These are phyloP conservation scores for Drosophila prosaltans DNA, from an alignment of 1,140 invertebrate species.

Conservation along the genomic window DNA sequence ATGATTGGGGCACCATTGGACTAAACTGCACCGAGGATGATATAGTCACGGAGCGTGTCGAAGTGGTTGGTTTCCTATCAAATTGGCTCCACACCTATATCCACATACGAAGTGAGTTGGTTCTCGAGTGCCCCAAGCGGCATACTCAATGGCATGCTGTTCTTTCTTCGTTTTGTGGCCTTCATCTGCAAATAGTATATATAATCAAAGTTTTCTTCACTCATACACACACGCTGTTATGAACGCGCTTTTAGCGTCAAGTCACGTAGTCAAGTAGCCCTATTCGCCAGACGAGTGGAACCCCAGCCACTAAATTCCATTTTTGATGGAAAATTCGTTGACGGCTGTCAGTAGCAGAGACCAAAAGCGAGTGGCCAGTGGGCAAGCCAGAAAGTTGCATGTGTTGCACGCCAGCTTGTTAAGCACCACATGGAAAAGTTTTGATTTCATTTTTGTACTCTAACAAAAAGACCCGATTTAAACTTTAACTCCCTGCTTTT, in stretches of 20 bases:
- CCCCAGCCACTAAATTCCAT: background rate
- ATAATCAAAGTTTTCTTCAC: slow-evolving; percentile 54
- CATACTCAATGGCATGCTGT: slow-evolving; percentile 31
- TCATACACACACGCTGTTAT: slow-evolving; percentile 12
- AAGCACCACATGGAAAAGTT: slow-evolving; percentile 44
- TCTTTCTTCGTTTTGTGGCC: slow-evolving; percentile 35
- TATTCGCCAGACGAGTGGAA: slow-evolving; percentile 33
- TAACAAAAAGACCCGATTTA: slow-evolving; percentile 55
- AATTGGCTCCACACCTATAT: slow-evolving; percentile 69
- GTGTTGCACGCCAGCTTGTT: slow-evolving; percentile 39
- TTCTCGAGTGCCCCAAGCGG: slow-evolving; percentile 4
- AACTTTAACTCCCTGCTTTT: slow-evolving; percentile 34
- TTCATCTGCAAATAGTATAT: slow-evolving; percentile 44
- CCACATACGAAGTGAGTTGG: slow-evolving; percentile 70
- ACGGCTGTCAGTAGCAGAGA: slow-evolving; percentile 32
- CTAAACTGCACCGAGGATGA: slow-evolving; percentile 65
- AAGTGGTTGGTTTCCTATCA: slow-evolving; percentile 70
- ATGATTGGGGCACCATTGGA: slow-evolving; percentile 64
- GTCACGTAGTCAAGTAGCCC: slow-evolving; percentile 48
- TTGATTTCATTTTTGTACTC: slow-evolving; percentile 55
- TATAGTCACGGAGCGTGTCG: slow-evolving; percentile 55
- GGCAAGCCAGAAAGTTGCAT: slow-evolving; percentile 43
- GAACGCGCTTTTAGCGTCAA: slow-evolving; percentile 24
- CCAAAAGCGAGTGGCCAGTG: background rate
- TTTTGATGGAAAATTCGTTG: slow-evolving; percentile 9